Evolutionary conservation across 35 echinoderm and acorn worm genomes (phyloP), one percentile per base, ranked within the genome.

Genomic region (Apostichopus californicus): DNA sequence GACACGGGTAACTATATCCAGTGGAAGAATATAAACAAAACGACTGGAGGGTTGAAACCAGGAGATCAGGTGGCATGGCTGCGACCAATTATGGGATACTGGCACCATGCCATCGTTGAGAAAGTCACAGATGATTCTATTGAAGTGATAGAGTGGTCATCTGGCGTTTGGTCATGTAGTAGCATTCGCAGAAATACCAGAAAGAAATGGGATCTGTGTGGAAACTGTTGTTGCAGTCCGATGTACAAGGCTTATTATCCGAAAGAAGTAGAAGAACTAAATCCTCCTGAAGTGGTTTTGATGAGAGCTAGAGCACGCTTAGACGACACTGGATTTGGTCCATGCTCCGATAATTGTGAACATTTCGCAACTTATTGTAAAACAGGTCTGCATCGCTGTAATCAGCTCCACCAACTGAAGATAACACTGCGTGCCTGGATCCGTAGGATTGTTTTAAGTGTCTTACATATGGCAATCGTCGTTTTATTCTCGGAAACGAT

Each of bases 71-170:
- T 94, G 59, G 15, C 93, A 5, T 94, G 93, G 93, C 28, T 70
- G 11, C 63, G 93, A 53, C 23, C 52, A 11, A 66, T 46, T 24
- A 66, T 59, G 9, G 63, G 28, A 12, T 83, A 91, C 26, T 94
- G 93, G 93, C 93, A 94, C n/a, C 93, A 94, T 53, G 93, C 88
- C 13, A 91, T 94, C 52, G 93, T 94, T 22, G 24, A 28, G 3
- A 66, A 73, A 4, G 55, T 91, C 10, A 61, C 1, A 25, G 7
- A 60, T 68, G 59, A 84, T 34, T 0, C 20, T n/a, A 83, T 94
- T 1, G 9, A 5, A 1, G 87, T 86, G 5, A 94, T 86, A 18
- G 57, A 94, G 18, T 90, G 79, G 87, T 65, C 9, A 26, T 56
- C n/a, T n/a, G n/a, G n/a, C n/a, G n/a, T n/a, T n/a, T n/a, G n/a